Conservation (phyloP, 2,113 vertebrate species). For the Serinus canaria region DNA sequence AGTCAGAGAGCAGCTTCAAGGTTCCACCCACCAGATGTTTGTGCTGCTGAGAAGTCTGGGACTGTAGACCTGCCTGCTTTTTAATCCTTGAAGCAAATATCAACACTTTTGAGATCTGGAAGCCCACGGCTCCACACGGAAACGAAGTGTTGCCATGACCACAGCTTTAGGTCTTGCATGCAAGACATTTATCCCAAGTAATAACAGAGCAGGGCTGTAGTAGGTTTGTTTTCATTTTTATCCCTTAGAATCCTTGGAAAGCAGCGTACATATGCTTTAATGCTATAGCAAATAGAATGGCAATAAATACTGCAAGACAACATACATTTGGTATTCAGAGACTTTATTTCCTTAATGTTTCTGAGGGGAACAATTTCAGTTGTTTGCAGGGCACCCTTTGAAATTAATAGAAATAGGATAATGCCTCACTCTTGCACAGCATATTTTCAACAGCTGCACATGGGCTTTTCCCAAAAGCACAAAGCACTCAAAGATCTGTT, state of each 20-base stretch:
- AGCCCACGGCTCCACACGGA: not conserved
- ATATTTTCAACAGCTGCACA: not conserved
- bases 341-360: constrained; percentile 22
- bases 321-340: constrained; percentile 9
- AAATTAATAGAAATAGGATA: not conserved
- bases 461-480: not conserved
- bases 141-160: constrained; percentile 63
- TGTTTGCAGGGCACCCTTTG: not conserved
- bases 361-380: not conserved
- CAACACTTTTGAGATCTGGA: constrained; percentile 69
- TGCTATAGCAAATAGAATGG: not conserved
- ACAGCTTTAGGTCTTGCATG: constrained; percentile 29
- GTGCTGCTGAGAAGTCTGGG: constrained; percentile 54
- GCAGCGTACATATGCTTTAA: not conserved
- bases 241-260: not conserved
- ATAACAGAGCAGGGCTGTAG: not conserved
- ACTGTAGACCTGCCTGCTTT: constrained; percentile 55
- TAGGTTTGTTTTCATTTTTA: constrained; percentile 24
- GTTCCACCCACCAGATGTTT: constrained; percentile 68
- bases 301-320: constrained; percentile 24
- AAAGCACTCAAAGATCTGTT: not conserved
- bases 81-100: constrained; percentile 76
- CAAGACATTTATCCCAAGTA: not conserved
- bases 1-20: constrained; percentile 18
- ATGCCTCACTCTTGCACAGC: not conserved